Conservation (phyloP, 2,113 vertebrate genomes). For the Suncus etruscus region DNA sequence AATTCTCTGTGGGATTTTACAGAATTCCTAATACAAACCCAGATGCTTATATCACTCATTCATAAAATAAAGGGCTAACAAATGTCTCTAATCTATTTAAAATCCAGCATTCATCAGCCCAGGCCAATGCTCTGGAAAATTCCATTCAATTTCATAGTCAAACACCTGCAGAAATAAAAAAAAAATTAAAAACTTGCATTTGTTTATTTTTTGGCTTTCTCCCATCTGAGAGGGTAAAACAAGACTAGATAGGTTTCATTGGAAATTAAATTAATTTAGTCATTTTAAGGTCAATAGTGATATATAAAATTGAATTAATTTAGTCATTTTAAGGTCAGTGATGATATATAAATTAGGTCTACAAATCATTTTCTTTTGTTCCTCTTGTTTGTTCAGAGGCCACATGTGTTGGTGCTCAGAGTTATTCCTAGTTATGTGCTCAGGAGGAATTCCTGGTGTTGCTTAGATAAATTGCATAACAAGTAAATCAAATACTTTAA, state of each 20-base stretch:
- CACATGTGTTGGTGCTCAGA: too few species aligned
- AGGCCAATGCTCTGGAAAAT: not conserved
- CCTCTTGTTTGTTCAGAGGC: too few species aligned
- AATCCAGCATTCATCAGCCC: not conserved
- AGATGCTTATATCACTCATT: not conserved
- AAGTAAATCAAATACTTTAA: too few species aligned
- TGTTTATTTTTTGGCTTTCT: not conserved
- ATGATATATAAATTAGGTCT: too few species aligned
- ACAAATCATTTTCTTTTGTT: too few species aligned
- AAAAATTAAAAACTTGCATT: constrained; percentile 6
- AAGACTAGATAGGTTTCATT: not conserved
- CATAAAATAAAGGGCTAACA: not conserved
- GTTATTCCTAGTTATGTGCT: too few species aligned
- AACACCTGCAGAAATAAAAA: not conserved
- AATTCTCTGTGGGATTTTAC: not conserved
- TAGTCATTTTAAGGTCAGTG: not conserved
- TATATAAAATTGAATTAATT: not conserved
- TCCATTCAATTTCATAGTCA: not conserved
- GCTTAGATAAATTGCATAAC: too few species aligned
- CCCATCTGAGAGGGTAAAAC: not conserved
- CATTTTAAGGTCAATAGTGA: not conserved
- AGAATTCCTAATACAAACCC: not conserved
- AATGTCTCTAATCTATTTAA: not conserved
- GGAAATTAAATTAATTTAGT: not conserved
- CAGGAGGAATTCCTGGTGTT: too few species aligned